Percentiles rank a stretch among this genome's conserved stretches.
Evolutionary conservation across 1,140 invertebrate genomes (phyloP).

Genomic region (Ooceraea biroi): DNA sequence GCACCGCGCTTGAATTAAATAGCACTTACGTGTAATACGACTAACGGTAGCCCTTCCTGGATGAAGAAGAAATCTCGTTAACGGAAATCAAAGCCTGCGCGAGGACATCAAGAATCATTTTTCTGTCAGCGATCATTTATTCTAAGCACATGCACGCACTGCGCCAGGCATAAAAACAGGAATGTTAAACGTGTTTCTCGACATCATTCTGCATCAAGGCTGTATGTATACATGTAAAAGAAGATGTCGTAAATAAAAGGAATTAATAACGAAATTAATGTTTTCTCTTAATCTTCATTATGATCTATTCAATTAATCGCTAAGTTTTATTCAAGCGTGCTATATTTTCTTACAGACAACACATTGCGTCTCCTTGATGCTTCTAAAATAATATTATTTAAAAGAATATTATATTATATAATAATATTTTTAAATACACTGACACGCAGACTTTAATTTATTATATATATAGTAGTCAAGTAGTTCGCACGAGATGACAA

Average conservation of each 20-base stretch:
- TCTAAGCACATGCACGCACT: background rate
- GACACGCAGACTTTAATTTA: background rate
- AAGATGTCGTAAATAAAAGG: background rate
- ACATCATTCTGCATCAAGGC: background rate
- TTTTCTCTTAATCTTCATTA: background rate
- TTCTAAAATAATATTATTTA: background rate
- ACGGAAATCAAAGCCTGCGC: background rate
- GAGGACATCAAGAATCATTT: conserved; percentile 6
- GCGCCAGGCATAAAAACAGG: background rate
- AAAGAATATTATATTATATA: no score
- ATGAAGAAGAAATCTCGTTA: conserved; percentile 18
- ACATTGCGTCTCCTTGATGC: no score
- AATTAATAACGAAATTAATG: background rate
- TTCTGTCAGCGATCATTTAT: background rate
- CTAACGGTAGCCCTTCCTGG: conserved; percentile 2
- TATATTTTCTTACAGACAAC: no score
- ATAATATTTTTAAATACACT: background rate
- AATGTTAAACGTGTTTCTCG: background rate
- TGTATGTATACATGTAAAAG: background rate
- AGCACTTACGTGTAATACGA: conserved; percentile 21
- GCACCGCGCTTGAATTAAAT: conserved; percentile 33
- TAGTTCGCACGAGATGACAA: conserved; percentile 26
- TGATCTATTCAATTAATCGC: no score
- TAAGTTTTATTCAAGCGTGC: no score
- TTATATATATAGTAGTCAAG: conserved; percentile 8